phyloP scores from a whole-genome alignment of 2,888 invertebrate species.

The Nomada ferruginata region DNA sequence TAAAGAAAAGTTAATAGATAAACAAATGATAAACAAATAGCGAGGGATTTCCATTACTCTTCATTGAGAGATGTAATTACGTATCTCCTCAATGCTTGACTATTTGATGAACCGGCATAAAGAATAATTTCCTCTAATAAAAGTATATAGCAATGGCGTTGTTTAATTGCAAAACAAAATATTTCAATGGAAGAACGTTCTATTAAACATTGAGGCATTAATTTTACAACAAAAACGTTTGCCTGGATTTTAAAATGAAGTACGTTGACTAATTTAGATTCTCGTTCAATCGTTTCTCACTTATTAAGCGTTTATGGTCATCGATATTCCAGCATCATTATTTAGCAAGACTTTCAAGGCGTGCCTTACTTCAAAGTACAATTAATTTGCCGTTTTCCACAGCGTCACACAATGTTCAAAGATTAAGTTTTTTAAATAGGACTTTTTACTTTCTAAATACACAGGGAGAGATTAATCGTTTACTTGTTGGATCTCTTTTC shows the following conservation, averaged over 20 bases:
- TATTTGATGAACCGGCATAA: constrained; percentile 15
- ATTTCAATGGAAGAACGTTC: not conserved
- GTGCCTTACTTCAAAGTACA: constrained; percentile 56
- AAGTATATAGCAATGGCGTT: constrained; percentile 7
- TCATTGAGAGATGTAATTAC: constrained; percentile 1
- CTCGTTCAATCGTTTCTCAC: constrained; percentile 43
- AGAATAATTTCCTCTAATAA: constrained; percentile 7
- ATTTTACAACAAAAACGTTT: constrained; percentile 12
- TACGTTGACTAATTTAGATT: constrained; percentile 26
- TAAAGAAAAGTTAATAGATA: constrained; percentile 9
- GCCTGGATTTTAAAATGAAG: not conserved
- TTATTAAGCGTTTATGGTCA: constrained; percentile 31
- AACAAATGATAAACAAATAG: constrained; percentile 20
- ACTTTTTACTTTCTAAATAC: constrained; percentile 65
- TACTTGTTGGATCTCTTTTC: constrained; percentile 43
- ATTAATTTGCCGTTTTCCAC: constrained; percentile 63
- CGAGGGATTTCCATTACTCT: constrained; percentile 5
- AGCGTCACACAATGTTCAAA: constrained; percentile 67
- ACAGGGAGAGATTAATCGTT: constrained; percentile 64
- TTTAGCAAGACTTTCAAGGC: constrained; percentile 42
- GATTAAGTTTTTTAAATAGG: constrained; percentile 54
- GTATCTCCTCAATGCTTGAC: not conserved
- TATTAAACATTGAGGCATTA: not conserved
- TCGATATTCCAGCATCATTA: constrained; percentile 16
- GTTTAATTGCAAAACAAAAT: not conserved